Percentiles rank a stretch among this genome's conserved stretches.
Evolutionary conservation across 2,888 invertebrate species (phyloP).

Genomic region (Gibbula magus): DNA sequence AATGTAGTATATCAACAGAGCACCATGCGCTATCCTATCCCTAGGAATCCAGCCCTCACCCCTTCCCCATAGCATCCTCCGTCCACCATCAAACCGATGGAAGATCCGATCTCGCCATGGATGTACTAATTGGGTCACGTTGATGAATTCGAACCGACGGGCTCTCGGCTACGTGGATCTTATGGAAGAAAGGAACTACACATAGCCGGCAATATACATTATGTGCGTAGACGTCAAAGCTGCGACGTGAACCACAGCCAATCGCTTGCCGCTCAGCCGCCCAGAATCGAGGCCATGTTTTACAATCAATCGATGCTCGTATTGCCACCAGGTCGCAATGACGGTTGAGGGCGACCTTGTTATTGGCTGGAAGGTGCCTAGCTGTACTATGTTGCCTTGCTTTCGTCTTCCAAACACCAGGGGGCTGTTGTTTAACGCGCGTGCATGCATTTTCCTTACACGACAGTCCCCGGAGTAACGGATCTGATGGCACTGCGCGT

Average conservation of each 20-base stretch:
- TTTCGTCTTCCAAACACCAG: background rate
- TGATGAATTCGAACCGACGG: conserved; percentile 22
- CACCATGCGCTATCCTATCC: no score
- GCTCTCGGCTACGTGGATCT: background rate
- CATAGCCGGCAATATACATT: conserved; percentile 8
- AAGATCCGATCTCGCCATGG: no score
- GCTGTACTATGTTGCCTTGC: background rate
- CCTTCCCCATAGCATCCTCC: background rate
- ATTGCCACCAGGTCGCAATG: conserved; percentile 8
- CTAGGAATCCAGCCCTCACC: no score
- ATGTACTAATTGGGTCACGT: conserved; percentile 16
- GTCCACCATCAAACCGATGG: background rate
- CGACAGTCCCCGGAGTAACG: background rate
- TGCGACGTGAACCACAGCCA: background rate
- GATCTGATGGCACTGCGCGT: background rate
- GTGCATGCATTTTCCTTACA: background rate
- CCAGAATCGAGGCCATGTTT: conserved; percentile 17
- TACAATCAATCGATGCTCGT: conserved; percentile 15
- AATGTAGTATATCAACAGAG: conserved; percentile 9
- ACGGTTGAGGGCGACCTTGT: background rate
- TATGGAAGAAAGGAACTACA: background rate
- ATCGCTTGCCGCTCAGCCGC: background rate
- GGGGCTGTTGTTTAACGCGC: background rate
- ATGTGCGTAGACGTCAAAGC: conserved; percentile 2
- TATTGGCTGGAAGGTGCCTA: background rate